Conservation (phyloP, 2,113 vertebrate genomes). For the Melanerpes formicivorus region DNA sequence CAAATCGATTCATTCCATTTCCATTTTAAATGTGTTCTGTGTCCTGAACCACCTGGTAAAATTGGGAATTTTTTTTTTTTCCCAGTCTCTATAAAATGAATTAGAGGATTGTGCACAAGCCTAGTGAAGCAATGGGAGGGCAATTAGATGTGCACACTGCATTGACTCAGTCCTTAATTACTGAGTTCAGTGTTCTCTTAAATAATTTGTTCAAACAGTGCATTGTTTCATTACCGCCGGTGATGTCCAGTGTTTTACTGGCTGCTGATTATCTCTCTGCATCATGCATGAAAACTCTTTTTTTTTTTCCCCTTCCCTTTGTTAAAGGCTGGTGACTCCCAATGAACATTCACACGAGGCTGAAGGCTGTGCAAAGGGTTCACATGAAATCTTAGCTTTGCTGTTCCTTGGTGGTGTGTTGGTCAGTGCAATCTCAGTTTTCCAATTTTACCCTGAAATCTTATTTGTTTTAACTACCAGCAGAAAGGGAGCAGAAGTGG, state of each 20-base stretch:
- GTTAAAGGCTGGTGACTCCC: neutral
- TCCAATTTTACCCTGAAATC: neutral
- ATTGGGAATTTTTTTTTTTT: neutral
- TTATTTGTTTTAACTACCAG: neutral
- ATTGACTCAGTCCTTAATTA: constrained; percentile 10
- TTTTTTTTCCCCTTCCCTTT: neutral
- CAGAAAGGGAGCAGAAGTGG: neutral
- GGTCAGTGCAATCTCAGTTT: neutral
- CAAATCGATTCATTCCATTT: neutral
- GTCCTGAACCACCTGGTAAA: neutral
- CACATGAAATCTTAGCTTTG: neutral
- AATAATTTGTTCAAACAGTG: neutral
- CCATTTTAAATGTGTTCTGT: neutral
- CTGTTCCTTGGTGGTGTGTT: neutral
- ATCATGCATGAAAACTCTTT: neutral
- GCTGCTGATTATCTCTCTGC: neutral
- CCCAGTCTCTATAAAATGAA: neutral
- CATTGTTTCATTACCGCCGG: neutral
- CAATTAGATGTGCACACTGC: neutral
- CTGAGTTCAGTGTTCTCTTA: neutral
- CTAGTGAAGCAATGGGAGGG: neutral
- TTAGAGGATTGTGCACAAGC: neutral
- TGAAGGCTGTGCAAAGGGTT: neutral
- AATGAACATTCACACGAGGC: accelerated
- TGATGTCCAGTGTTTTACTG: neutral